Evolutionary conservation across 2,797 vertebrate species (phyloP), one percentile per base, ranked within the genome.

Genomic region (Anomalospiza imberbis): DNA sequence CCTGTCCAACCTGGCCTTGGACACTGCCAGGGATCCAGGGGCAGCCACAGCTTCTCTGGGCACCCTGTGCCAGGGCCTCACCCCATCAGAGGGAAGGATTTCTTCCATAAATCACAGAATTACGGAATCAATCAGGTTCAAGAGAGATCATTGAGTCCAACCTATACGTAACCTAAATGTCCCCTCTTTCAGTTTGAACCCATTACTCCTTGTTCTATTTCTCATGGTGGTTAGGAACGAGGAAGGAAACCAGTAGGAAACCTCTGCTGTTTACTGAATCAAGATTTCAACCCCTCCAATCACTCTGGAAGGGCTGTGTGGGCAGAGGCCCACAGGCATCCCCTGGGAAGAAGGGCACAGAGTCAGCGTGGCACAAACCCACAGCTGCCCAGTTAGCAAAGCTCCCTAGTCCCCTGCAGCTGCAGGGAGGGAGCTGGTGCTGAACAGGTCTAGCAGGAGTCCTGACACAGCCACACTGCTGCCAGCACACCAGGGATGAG

Each of bases 311-410:
- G n/a, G 24, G 13, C 4, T 63, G 34, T 1, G 4, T 17, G 58
- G 81, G 55, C 44, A 81, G 78, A 29, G 3, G 17, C 50, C 45
- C 6, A 8, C 58, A 61, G 34, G 34, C 17, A 32, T 2, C 13
- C 13, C 1, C 1, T 0, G 0, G n/a, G 50, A 26, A 73, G 55
- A 34, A n/a, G 20, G 31, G n/a, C 55, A 66, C 1, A 0, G 78
- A 66, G 75, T n/a, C 70, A 61, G 34, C 0, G 0, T 38, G 21
- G n/a, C 51, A 78, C 58, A 88, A 84, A 57, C 10, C 12, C n/a
- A 3, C 54, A 77, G 77, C 29, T 68, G 65, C 71, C 54, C 89
- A 32, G 24, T 51, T 13, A 70, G 67, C 63, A 76, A 25, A 67
- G 55, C 73, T 67, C 40, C 61, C 21, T 2, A 1, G 47, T 13